Conservation (phyloP, 1,140 invertebrate genomes). For the Penaeus indicus region DNA sequence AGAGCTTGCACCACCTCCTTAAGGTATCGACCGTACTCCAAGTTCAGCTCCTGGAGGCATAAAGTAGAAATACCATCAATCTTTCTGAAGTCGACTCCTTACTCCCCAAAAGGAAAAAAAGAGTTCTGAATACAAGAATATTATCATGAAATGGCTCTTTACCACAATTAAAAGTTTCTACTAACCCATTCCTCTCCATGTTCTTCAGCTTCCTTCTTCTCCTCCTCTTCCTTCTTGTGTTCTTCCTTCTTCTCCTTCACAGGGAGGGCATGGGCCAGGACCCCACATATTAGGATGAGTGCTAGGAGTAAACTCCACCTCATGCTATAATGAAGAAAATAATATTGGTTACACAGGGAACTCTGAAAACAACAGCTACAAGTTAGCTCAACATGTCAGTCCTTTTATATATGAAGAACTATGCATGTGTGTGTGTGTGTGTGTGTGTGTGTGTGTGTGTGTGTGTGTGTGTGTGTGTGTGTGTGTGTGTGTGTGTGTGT, state of each 20-base stretch:
- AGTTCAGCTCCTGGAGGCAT: conserved; percentile 68
- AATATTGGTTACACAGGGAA: background rate
- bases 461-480: background rate
- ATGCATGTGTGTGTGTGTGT: no score
- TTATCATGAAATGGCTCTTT: background rate
- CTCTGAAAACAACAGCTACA: background rate
- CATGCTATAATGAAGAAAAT: conserved; percentile 18
- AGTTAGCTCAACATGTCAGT: background rate
- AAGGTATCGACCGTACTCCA: conserved; percentile 89
- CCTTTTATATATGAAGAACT: background rate
- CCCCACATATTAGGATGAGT: background rate
- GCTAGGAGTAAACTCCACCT: conserved; percentile 3
- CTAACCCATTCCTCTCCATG: conserved; percentile 24
- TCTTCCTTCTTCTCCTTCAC: conserved; percentile 50
- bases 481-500: background rate
- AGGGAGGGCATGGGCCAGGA: conserved; percentile 10
- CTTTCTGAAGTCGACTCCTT: background rate
- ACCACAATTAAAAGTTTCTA: conserved; percentile 3
- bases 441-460: background rate
- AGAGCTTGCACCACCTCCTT: conserved; percentile 87
- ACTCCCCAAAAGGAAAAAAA: background rate
- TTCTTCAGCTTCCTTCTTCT: conserved; percentile 28
- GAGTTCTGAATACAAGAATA: background rate
- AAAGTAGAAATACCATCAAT: background rate
- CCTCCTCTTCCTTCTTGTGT: conserved; percentile 35